Evolutionary conservation across 2,113 vertebrate species (phyloP), one percentile per base, ranked within the genome.

Genomic region (Lipophrys pholis): DNA sequence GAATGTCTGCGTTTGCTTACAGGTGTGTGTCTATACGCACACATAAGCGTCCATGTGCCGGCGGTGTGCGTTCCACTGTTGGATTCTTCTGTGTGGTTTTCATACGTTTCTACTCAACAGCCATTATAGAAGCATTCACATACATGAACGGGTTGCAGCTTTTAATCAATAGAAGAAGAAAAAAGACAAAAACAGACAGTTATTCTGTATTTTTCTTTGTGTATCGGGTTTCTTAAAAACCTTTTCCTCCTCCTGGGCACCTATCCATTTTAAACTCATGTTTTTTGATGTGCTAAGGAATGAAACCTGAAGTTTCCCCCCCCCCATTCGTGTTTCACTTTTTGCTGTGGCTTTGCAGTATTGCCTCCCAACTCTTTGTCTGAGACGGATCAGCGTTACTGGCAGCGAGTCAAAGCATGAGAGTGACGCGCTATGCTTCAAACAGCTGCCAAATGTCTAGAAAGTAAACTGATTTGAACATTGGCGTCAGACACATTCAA

Each of bases 201-300:
- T 64, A 80, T 54, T 78, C 71, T 85, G 59, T 86, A 73, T 81
- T 90, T 80, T 83, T 76, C 65, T 59, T 51, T 78, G 71, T 41
- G 66, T 74, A 76, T 87, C 65, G 5, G 3, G 66, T 83, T 84
- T 21, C 78, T 74, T 30, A 15, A 5, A 42, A 14, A 41, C 7
- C 38, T 11, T 64, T 50, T 63, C 10, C 53, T 81, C 52, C 76
- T 80, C 14, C 59, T 42, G 81, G 76, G 73, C 73, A 49, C 69
- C 69, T 38, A 2, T 65, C 82, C 46, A 71, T 65, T 72, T 66
- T 58, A 53, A 64, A 30, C 69, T 35, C 11, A 0, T 68, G 54
- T 87, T 76, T 86, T 76, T 81, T 21, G 14, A 62, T 38, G 17
- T 41, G 9, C 30, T 62, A 69, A 17, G 59, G 64, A 73, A 56